Base-by-base conservation (phyloP, 2,797 vertebrate genomes). In the Chelon labrosus region DNA sequence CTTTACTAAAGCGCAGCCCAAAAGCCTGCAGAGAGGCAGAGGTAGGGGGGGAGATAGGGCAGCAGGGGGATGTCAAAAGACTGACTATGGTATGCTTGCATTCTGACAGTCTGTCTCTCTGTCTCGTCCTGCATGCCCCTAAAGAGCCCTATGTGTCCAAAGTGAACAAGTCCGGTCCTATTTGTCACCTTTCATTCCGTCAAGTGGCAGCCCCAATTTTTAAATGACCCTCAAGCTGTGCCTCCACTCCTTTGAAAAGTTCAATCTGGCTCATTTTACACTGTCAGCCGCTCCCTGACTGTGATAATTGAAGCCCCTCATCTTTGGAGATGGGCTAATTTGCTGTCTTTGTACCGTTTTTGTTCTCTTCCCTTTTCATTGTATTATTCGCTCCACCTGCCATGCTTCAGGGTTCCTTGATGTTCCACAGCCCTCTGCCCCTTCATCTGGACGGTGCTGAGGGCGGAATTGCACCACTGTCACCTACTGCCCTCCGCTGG, bases 281-380 rank as follows among this genome's bases (percentile, higher is more conserved):
- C 77, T 69, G 70, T 72, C 77, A 49, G 59, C 68, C 12, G 9
- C 66, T 70, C 77, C 56, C 89, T 65, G 69, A 78, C 85, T 85
- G 83, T 82, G 89, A 91, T 92, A 92, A 92, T 90, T 89, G 89
- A 92, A 77, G 79, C 63, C 70, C 72, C 87, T 88, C 81, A 79
- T 87, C 82, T 87, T 90, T 81, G 47, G 59, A 85, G 80, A 81
- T 83, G 61, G 78, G 70, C 81, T 91, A 84, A 90, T 91, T 90
- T 88, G 72, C 82, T 41, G 70, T 77, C 74, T 90, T 84, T 92
- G 87, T 89, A 64, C 72, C 71, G 25, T 82, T 85, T 46, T 87
- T 93, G 85, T 90, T 81, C 82, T 73, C 44, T 16, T 73, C 53
- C 42, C 67, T 70, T 87, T 86, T 83, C 63, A 65, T 55, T 68